A percentile compares a stretch with the other conserved stretches of the same genome.
Evolutionary conservation across 1,140 invertebrate genomes (phyloP).

Genomic region (Vanessa atalanta): DNA sequence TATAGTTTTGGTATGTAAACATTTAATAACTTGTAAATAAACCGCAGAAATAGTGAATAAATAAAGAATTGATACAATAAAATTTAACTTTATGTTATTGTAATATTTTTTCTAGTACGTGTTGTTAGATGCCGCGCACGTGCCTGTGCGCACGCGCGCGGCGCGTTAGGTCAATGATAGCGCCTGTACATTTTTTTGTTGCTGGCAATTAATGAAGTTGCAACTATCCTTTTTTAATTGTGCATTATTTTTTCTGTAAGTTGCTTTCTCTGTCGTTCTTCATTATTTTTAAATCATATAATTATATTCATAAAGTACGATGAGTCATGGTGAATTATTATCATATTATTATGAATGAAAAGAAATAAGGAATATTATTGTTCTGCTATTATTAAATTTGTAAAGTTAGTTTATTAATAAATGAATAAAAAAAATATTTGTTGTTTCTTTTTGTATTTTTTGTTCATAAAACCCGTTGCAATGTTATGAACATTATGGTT

Average conservation of each 20-base stretch:
- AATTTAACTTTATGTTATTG: slow-evolving; percentile 76
- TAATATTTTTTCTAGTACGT: slow-evolving; percentile 75
- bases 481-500: not conserved
- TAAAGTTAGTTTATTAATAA: slow-evolving; percentile 81
- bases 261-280: slow-evolving; percentile 80
- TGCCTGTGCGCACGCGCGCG: slow-evolving; percentile 11
- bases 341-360: slow-evolving; percentile 80
- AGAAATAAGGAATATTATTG: slow-evolving; percentile 81
- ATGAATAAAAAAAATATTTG: slow-evolving; percentile 73
- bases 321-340: slow-evolving; percentile 80
- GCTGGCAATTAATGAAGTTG: slow-evolving; percentile 62
- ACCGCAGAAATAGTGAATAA: slow-evolving; percentile 73
- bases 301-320: slow-evolving; percentile 79
- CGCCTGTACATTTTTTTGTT: slow-evolving; percentile 64
- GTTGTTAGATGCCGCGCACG: slow-evolving; percentile 50
- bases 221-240: slow-evolving; percentile 65
- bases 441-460: slow-evolving; percentile 51
- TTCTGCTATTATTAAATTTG: slow-evolving; percentile 81
- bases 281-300: slow-evolving; percentile 80
- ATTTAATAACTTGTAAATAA: slow-evolving; percentile 77
- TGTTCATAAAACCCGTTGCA: not conserved
- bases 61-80: slow-evolving; percentile 79
- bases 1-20: slow-evolving; percentile 80
- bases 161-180: slow-evolving; percentile 41
- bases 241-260: slow-evolving; percentile 79